phyloP scores from a whole-genome alignment of 2,113 vertebrate species.

The Nanorana parkeri region DNA sequence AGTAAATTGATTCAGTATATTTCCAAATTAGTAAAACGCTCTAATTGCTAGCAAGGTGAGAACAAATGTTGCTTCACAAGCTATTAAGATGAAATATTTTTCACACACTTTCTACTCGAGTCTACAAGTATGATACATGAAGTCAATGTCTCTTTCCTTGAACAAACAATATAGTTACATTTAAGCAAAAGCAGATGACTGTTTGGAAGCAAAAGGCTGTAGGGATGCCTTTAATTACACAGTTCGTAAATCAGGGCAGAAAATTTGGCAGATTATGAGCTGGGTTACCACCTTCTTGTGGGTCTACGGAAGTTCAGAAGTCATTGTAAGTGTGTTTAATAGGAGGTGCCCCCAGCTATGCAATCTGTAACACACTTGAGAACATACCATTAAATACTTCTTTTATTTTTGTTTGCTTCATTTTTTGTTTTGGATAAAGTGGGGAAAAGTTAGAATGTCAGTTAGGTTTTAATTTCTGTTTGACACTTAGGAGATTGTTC shows the following conservation, averaged over 20 bases:
- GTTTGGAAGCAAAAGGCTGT: conserved; percentile 6
- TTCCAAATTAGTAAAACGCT: conserved; percentile 19
- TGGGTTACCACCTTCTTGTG: conserved; percentile 23
- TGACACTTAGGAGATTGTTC: too few species aligned
- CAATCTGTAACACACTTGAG: conserved; percentile 6
- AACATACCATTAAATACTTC: too few species aligned
- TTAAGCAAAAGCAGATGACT: conserved; percentile 39
- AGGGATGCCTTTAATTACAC: conserved; percentile 6
- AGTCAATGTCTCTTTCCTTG: background rate
- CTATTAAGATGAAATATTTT: conserved; percentile 3
- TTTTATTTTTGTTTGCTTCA: too few species aligned
- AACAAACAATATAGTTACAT: conserved; percentile 3
- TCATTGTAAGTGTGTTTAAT: conserved; percentile 18
- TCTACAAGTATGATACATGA: background rate
- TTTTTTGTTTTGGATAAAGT: too few species aligned
- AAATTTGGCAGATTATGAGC: conserved; percentile 34
- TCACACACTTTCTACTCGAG: background rate
- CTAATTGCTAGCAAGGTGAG: background rate
- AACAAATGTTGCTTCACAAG: conserved; percentile 14
- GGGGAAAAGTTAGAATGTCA: too few species aligned
- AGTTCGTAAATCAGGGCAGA: conserved; percentile 23
- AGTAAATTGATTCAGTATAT: conserved; percentile 13
- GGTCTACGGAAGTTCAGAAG: conserved; percentile 18
- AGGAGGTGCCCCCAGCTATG: conserved; percentile 25
- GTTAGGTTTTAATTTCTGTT: too few species aligned